These are phyloP conservation scores for Poeciliopsis paucimaculata DNA, from an alignment of 2,797 vertebrate species.

Conservation along the genomic window DNA sequence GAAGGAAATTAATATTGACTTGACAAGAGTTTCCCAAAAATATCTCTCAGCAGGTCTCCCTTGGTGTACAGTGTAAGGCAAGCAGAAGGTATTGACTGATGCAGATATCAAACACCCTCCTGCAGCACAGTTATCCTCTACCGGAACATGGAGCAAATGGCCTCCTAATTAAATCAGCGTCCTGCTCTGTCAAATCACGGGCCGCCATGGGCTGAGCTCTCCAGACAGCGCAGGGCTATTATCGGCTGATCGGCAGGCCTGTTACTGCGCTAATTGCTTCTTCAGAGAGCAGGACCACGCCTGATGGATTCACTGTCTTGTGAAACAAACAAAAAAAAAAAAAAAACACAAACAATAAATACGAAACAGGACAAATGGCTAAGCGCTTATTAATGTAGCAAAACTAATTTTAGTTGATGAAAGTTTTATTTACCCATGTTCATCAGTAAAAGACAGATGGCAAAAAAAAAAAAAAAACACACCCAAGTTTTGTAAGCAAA, in stretches of 20 bases:
- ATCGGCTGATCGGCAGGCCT: constrained; percentile 89
- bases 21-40: constrained; percentile 33
- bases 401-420: constrained; percentile 11
- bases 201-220: constrained; percentile 81
- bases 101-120: constrained; percentile 77
- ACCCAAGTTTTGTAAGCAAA: constrained; percentile 19
- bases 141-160: constrained; percentile 90
- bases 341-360: constrained; percentile 4
- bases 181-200: constrained; percentile 91
- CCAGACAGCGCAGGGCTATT: constrained; percentile 85
- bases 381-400: not conserved
- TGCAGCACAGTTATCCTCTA: constrained; percentile 82
- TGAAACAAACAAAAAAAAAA: constrained; percentile 30
- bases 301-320: constrained; percentile 66
- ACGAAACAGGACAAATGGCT: constrained; percentile 8
- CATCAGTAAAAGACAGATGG: not conserved
- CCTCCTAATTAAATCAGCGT: constrained; percentile 93
- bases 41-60: constrained; percentile 54
- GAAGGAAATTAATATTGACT: constrained; percentile 34
- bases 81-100: constrained; percentile 73
- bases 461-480: constrained; percentile 2
- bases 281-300: constrained; percentile 79
- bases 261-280: constrained; percentile 88
- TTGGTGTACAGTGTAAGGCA: constrained; percentile 59
- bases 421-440: constrained; percentile 41